phyloP scores from a whole-genome alignment of 2,888 invertebrate species.

The Arctia plantaginis region DNA sequence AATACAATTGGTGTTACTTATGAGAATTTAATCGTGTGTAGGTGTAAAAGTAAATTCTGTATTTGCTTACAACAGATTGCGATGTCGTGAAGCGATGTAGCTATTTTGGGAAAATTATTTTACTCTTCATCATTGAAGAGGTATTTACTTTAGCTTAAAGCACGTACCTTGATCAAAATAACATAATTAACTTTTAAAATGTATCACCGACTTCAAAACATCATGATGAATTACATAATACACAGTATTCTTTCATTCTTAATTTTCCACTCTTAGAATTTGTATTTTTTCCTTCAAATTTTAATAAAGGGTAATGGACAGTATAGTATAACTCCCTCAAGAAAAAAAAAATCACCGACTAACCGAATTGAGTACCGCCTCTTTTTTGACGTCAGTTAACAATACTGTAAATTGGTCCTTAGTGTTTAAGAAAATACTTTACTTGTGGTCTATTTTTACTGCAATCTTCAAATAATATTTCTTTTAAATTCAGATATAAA shows the following conservation, averaged over 20 bases:
- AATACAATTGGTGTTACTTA: conserved; percentile 25
- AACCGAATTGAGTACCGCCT: neutral
- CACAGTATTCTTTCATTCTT: too few relatives aligned
- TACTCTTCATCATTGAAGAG: too few relatives aligned
- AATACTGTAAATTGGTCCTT: neutral
- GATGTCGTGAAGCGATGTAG: neutral
- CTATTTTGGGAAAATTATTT: neutral
- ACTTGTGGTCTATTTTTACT: neutral
- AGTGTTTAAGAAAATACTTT: neutral
- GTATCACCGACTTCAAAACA: too few relatives aligned
- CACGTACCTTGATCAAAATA: too few relatives aligned
- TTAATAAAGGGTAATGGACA: too few relatives aligned
- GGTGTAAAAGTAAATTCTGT: conserved; percentile 1
- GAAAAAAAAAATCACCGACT: neutral
- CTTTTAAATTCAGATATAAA: neutral
- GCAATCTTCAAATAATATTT: neutral
- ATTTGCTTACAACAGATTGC: neutral
- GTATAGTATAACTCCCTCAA: too few relatives aligned
- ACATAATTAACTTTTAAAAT: too few relatives aligned
- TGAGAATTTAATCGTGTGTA: neutral
- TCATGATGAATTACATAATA: too few relatives aligned
- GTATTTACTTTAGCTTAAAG: too few relatives aligned
- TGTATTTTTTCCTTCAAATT: too few relatives aligned
- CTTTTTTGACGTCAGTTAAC: neutral
- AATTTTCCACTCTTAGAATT: too few relatives aligned